Percentiles rank a stretch among this genome's conserved stretches.
Evolutionary conservation across 2,888 invertebrate species (phyloP).

Genomic region (Smittia aterrima): DNA sequence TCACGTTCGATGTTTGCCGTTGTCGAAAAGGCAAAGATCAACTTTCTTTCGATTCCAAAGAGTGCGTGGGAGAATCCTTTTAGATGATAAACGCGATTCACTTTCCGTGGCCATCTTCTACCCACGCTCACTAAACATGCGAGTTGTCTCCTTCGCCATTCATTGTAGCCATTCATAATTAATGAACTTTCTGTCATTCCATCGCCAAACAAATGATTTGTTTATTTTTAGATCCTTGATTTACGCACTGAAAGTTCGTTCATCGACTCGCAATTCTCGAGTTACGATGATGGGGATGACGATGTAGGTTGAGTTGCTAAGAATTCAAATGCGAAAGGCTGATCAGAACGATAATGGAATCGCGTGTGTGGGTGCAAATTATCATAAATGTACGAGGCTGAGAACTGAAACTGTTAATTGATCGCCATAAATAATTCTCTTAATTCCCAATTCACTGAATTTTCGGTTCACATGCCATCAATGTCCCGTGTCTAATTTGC

Average conservation of each 20-base stretch:
- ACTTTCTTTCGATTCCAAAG: too few relatives aligned
- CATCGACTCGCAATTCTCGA: neutral
- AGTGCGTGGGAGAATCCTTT: constrained; percentile 31
- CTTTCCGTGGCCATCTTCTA: neutral
- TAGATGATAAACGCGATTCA: neutral
- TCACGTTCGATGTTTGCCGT: neutral
- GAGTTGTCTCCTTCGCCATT: too few relatives aligned
- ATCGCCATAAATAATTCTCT: neutral
- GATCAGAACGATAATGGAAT: neutral
- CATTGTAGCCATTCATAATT: neutral
- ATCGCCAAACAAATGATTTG: neutral
- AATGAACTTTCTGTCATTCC: neutral
- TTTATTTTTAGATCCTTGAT: constrained; percentile 6
- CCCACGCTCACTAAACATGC: neutral
- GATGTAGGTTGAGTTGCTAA: neutral
- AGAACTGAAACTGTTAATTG: neutral
- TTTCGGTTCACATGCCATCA: constrained; percentile 4
- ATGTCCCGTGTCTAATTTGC: neutral
- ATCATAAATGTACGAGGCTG: neutral
- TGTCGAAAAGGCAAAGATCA: neutral
- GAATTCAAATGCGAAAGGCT: neutral
- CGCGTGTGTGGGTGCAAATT: constrained; percentile 1
- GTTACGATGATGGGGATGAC: neutral
- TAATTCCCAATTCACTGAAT: neutral
- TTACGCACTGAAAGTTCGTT: neutral